Evolutionary conservation across 2,113 vertebrate species (phyloP).

Genomic region (Bujurquina vittata): DNA sequence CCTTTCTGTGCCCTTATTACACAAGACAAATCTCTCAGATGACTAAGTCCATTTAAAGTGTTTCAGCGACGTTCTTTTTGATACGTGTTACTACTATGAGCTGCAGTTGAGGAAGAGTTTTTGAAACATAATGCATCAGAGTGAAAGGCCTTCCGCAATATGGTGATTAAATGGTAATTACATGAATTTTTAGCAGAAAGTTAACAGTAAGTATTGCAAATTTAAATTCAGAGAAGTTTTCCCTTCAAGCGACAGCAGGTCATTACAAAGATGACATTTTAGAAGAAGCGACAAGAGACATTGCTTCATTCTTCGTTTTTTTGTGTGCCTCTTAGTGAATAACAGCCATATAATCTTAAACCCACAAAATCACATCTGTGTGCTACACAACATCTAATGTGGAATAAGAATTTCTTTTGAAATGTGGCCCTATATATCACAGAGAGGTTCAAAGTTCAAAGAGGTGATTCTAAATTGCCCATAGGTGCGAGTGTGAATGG

Average conservation of each 20-base stretch:
- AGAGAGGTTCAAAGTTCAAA: not conserved
- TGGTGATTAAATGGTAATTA: slow-evolving; percentile 22
- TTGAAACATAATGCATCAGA: not conserved
- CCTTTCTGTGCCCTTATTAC: slow-evolving; percentile 7
- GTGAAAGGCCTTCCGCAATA: not conserved
- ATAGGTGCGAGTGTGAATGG: too few relatives aligned
- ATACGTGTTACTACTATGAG: not conserved
- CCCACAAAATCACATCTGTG: not conserved
- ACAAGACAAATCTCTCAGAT: not conserved
- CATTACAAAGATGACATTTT: slow-evolving; percentile 29
- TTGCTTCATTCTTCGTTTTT: not conserved
- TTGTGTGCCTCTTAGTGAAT: not conserved
- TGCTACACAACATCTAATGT: not conserved
- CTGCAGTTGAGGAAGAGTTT: not conserved
- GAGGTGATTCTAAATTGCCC: too few relatives aligned
- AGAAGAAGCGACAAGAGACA: not conserved
- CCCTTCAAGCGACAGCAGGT: not conserved
- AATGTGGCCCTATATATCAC: not conserved
- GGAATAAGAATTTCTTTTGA: not conserved
- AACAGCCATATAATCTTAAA: not conserved
- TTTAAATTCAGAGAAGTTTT: slow-evolving; percentile 28
- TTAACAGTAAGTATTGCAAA: not conserved
- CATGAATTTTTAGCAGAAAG: not conserved
- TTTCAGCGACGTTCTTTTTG: not conserved
- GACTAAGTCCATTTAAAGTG: not conserved